Evolutionary conservation across 2,797 vertebrate genomes (phyloP), one percentile per base, ranked within the genome.

Genomic region (Sebastiscus albofasciatus): DNA sequence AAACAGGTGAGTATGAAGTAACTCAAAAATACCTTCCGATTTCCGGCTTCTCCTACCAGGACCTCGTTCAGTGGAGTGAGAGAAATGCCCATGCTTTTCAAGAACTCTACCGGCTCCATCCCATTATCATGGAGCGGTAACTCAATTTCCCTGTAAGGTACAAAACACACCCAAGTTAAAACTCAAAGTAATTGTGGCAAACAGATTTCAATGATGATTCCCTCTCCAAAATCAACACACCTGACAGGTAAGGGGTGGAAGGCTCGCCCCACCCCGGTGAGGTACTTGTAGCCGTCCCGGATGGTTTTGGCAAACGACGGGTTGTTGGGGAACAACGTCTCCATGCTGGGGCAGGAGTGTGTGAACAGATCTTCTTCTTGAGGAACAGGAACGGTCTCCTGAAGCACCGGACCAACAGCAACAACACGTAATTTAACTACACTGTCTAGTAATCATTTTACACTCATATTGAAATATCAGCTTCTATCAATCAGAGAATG

Each of bases 1-100:
- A 46, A 74, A 59, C 27, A 72, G 20, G 14, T 1, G 27, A 77
- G 27, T 10, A n/a, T 2, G 73, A 20, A 77, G 36, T 39, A 6
- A 26, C 2, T 18, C 24, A n/a, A 56, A 46, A 72, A 16, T 82
- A 94, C 93, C 92, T 61, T 91, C 0, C 12, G 72, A 73, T 61
- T 74, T 27, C 58, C 33, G 2, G 11, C 4, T 5, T 78, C 81
- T 82, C 92, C 90, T 2, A 81, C 73, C 9, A 79, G 73, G 22
- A 93, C 83, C 60, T 96, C 93, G 5, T 90, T 92, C 34, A 96
- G 87, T 4, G 95, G 94, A 2, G 93, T 95, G 31, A 97, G 94
- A 61, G 95, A 95, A 85, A 97, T 96, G 65, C 96, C 96, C 95
- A 97, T 96, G 91, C 95, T 96, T 77, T 93, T 97, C 74, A 97